Evolutionary conservation across 2,113 vertebrate species (phyloP).

Genomic region (Apteryx mantelli): DNA sequence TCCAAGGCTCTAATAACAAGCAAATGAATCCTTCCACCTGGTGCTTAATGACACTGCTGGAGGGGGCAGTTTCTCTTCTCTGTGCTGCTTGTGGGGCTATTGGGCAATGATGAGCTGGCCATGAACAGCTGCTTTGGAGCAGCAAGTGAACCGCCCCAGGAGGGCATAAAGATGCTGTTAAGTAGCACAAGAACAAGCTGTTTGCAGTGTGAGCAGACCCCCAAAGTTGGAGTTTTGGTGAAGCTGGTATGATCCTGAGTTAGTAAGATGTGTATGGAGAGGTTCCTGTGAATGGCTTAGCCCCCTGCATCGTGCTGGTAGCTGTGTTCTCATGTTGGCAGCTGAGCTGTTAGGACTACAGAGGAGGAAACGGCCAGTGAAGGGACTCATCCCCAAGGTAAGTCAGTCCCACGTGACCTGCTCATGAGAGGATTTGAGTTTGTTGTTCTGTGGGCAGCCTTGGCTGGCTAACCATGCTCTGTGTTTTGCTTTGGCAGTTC

Average conservation of each 20-base stretch:
- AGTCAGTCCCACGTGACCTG: accelerated
- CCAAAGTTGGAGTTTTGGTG: accelerated
- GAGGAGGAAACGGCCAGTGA: accelerated
- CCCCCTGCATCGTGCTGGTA: accelerated
- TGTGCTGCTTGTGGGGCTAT: accelerated
- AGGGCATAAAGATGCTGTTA: not conserved
- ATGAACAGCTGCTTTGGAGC: not conserved
- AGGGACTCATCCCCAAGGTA: not conserved
- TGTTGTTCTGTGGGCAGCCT: not conserved
- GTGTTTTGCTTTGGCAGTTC: not conserved
- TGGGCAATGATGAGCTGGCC: not conserved
- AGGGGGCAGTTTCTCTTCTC: not conserved
- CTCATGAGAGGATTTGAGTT: not conserved
- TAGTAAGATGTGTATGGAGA: not conserved
- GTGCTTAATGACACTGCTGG: not conserved
- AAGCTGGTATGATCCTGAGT: accelerated
- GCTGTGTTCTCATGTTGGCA: not conserved
- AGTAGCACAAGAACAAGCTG: no score
- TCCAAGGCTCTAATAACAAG: not conserved
- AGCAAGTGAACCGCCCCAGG: not conserved
- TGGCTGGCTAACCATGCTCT: not conserved
- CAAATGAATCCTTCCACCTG: not conserved
- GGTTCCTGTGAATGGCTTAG: not conserved
- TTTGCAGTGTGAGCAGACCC: not conserved
- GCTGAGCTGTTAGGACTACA: not conserved